Base-by-base conservation (phyloP, 2,888 invertebrate genomes). In the Drosophila sordidula region DNA sequence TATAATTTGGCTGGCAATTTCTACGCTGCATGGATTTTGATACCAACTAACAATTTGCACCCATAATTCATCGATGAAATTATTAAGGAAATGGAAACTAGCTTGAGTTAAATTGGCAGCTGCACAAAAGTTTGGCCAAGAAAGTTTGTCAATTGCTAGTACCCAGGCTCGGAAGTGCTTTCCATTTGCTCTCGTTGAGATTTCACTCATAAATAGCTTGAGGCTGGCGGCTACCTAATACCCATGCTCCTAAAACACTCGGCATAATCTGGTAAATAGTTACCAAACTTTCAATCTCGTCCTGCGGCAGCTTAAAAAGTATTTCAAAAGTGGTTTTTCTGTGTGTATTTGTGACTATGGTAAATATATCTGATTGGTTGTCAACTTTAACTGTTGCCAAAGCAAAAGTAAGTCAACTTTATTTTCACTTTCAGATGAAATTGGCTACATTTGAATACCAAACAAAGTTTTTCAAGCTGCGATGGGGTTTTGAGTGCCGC, bases 31-130 rank as follows among this genome's bases (percentile, higher is more conserved):
- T 47, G 58, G 80, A 66, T 62, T 63, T 67, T 56, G 45, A 56
- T 26, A 39, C 32, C 58, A 79, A 65, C 70, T 54, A 67, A 57
- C 70, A 82, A 86, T 83, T 82, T 83, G 55, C 65, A 71, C 68
- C 79, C 80, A 86, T 82, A 82, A 86, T 64, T 82, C 87, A 82
- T 83, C 80, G 89, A 79, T 68, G 59, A 70, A 69, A 83, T 79
- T 82, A 72, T 82, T 70, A 64, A 58, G 63, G 42, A 70, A 69
- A 68, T 54, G 64, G 57, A 51, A 58, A 58, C 49, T 68, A 56
- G 46, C 70, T 74, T 70, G 12, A 73, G 58, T 66, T 75, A 62
- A 86, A 85, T 85, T 81, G 82, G 74, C 66, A 64, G 46, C 63
- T 58, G 25, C 44, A 46, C 29, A 52, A 57, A 66, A 55, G 32